These are phyloP conservation scores for Lathamus discolor DNA, from an alignment of 2,113 vertebrate genomes.

Conservation along the genomic window DNA sequence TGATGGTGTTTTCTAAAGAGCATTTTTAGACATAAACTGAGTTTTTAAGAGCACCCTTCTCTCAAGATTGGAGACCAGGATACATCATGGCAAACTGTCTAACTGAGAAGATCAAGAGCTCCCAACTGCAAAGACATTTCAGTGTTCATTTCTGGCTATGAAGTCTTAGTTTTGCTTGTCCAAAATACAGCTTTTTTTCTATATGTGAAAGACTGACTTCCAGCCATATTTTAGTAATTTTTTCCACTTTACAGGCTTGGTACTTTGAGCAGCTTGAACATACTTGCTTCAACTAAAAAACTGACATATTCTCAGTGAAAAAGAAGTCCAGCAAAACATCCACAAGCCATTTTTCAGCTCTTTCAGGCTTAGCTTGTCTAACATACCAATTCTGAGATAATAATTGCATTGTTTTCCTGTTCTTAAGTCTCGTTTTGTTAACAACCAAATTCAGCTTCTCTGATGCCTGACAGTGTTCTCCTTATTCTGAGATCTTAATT, in stretches of 20 bases:
- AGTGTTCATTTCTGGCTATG: not conserved
- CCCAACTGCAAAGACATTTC: not conserved
- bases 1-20: not conserved
- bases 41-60: not conserved
- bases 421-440: not conserved
- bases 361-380: not conserved
- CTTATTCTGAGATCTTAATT: not conserved
- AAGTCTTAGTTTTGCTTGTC: not conserved
- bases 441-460: not conserved
- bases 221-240: not conserved
- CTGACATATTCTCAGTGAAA: not conserved
- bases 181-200: not conserved
- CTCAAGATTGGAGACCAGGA: not conserved
- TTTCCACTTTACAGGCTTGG: not conserved
- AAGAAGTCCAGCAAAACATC: not conserved
- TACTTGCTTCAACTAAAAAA: conserved; percentile 10
- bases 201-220: not conserved
- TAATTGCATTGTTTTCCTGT: not conserved
- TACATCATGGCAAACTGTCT: not conserved
- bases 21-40: not conserved
- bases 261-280: not conserved
- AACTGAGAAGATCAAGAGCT: not conserved
- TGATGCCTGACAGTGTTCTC: not conserved
- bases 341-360: not conserved
- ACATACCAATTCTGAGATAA: not conserved